A percentile compares a stretch with the other conserved stretches of the same genome.
Conservation (phyloP, 2,888 invertebrate species). For the Cremastobaeus sp. region DNA sequence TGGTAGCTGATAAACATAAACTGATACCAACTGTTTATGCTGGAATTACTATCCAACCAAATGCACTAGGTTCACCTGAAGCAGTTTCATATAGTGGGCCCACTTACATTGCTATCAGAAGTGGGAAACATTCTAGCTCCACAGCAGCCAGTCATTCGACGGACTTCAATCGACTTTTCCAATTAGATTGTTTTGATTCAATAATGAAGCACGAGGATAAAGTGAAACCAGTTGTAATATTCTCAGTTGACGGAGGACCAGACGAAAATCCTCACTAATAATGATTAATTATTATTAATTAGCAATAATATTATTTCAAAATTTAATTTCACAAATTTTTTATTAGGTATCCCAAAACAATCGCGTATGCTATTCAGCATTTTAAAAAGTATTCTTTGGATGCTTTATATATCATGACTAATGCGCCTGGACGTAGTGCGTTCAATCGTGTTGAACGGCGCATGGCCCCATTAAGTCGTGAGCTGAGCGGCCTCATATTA, state of each 20-base stretch:
- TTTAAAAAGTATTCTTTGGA: conserved; percentile 61
- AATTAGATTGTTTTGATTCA: neutral
- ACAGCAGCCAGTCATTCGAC: conserved; percentile 66
- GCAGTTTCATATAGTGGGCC: conserved; percentile 75
- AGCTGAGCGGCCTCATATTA: conserved; percentile 68
- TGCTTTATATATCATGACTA: conserved; percentile 61
- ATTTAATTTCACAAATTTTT: no score
- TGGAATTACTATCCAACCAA: conserved; percentile 62
- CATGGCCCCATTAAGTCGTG: conserved; percentile 67
- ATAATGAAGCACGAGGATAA: conserved; percentile 28
- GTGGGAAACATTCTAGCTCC: conserved; percentile 67
- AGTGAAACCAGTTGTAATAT: conserved; percentile 67
- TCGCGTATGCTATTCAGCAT: conserved; percentile 12
- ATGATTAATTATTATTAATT: no score
- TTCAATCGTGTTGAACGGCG: conserved; percentile 65
- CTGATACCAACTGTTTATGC: conserved; percentile 72
- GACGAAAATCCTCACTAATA: conserved; percentile 53
- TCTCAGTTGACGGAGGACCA: conserved; percentile 63
- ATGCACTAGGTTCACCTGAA: conserved; percentile 65
- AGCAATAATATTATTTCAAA: no score
- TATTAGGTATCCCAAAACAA: conserved; percentile 21
- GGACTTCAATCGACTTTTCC: conserved; percentile 50
- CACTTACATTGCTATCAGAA: conserved; percentile 72
- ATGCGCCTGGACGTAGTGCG: conserved; percentile 66
- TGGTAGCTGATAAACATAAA: conserved; percentile 69